Evolutionary conservation across 2,113 vertebrate species (phyloP).

Genomic region (Jacana jacana): DNA sequence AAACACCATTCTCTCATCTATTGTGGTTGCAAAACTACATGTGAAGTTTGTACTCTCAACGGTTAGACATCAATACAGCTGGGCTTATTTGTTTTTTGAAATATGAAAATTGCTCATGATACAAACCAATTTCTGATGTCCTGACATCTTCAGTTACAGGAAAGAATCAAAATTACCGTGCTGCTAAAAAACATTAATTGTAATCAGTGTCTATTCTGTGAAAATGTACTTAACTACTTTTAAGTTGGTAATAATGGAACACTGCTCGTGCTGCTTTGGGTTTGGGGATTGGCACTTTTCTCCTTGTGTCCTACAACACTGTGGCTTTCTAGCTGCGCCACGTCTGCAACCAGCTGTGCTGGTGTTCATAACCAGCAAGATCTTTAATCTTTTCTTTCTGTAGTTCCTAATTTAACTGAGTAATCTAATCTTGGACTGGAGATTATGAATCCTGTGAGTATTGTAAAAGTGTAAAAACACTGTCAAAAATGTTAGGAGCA

Average conservation of each 20-base stretch:
- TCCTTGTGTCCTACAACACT: not conserved
- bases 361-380: not conserved
- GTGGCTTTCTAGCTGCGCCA: not conserved
- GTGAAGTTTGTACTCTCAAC: not conserved
- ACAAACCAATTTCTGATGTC: not conserved
- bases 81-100: no score
- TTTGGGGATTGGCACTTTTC: not conserved
- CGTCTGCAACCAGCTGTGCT: not conserved
- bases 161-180: not conserved
- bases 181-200: not conserved
- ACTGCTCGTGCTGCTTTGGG: not conserved
- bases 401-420: not conserved
- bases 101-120: not conserved
- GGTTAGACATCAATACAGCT: not conserved
- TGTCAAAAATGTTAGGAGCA: not conserved
- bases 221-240: not conserved
- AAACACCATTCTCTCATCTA: constrained; percentile 81
- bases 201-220: not conserved
- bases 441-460: not conserved
- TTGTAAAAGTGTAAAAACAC: not conserved
- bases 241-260: not conserved
- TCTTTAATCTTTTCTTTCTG: not conserved
- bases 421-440: not conserved
- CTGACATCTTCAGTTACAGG: not conserved
- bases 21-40: constrained; percentile 62